Evolutionary conservation across 2,888 invertebrate species (phyloP).

Genomic region (Tetragonula carbonaria): DNA sequence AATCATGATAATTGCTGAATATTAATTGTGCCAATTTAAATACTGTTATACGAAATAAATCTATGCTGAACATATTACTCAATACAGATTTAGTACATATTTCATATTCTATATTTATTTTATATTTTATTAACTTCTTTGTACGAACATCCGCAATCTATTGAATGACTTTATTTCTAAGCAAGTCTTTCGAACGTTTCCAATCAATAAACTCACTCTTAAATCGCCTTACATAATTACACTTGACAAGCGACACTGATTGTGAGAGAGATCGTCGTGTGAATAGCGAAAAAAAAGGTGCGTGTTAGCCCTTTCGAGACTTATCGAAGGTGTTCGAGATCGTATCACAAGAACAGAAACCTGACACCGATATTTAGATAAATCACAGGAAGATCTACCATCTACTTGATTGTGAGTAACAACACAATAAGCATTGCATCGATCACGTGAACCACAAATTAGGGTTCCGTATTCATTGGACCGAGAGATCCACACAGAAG

Average conservation of each 20-base stretch:
- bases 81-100: no score
- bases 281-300: constrained; percentile 39
- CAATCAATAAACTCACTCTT: background rate
- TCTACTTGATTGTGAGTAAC: constrained; percentile 58
- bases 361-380: constrained; percentile 63
- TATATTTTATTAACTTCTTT: no score
- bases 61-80: no score
- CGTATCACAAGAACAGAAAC: constrained; percentile 64
- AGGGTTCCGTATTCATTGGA: background rate
- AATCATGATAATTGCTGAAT: no score
- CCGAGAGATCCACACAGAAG: background rate
- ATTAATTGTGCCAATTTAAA: no score
- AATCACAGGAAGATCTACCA: constrained; percentile 58
- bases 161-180: background rate
- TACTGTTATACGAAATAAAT: no score
- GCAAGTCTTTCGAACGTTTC: background rate
- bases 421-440: constrained; percentile 55
- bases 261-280: background rate
- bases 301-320: constrained; percentile 52
- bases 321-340: constrained; percentile 73
- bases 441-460: constrained; percentile 33
- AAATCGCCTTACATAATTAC: constrained; percentile 2
- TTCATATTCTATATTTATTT: no score
- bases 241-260: constrained; percentile 10
- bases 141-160: no score